Evolutionary conservation across 2,113 vertebrate species (phyloP).

Genomic region (Echinops telfairi): DNA sequence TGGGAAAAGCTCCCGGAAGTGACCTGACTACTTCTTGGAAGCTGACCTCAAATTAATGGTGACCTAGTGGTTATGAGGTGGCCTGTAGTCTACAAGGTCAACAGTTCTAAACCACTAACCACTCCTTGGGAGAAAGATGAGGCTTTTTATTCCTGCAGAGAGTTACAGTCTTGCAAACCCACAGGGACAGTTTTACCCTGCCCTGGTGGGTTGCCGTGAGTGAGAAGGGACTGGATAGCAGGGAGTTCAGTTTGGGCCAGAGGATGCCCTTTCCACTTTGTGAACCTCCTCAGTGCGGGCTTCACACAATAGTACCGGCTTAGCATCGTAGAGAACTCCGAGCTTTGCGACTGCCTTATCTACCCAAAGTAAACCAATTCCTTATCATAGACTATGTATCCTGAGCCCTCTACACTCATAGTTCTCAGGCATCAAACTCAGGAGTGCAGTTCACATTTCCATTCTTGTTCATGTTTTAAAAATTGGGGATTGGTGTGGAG

Average conservation of each 20-base stretch:
- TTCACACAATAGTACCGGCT: not conserved
- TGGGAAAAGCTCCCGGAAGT: constrained; percentile 3
- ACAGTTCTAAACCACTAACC: too few relatives aligned
- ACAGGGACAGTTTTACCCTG: too few relatives aligned
- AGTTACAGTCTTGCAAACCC: too few relatives aligned
- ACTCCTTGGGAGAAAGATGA: too few relatives aligned
- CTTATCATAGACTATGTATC: not conserved
- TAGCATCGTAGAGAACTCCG: not conserved
- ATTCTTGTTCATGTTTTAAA: constrained; percentile 43
- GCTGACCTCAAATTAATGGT: not conserved
- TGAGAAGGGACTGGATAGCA: too few relatives aligned
- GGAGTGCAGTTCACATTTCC: constrained; percentile 7
- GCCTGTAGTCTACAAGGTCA: too few relatives aligned
- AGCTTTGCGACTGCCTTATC: not conserved
- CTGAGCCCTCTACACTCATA: not conserved
- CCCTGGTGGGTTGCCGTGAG: too few relatives aligned
- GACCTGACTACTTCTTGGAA: not conserved
- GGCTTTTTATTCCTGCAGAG: too few relatives aligned
- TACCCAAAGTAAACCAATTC: not conserved
- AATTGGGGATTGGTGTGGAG: not conserved
- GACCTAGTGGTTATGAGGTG: too few relatives aligned
- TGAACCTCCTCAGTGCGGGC: not conserved
- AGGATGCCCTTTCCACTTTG: not conserved
- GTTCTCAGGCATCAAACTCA: not conserved
- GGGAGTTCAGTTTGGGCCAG: not conserved